phyloP scores from a whole-genome alignment of 2,888 invertebrate species.

The Nomada fucata region DNA sequence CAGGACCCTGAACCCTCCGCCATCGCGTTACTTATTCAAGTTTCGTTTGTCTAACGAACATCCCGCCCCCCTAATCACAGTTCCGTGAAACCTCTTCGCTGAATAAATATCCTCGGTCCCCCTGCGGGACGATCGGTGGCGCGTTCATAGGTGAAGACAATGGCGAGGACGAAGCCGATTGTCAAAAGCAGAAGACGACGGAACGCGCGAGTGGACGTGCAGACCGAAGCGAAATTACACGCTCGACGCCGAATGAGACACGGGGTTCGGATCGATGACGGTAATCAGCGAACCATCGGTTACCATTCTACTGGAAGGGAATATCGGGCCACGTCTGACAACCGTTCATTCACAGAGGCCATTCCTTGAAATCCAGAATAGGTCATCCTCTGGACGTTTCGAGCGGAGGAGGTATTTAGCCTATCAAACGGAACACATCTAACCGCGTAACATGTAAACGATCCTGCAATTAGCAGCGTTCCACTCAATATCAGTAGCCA shows the following conservation, averaged over 20 bases:
- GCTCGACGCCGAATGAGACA: slow-evolving; percentile 34
- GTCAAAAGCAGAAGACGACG: slow-evolving; percentile 40
- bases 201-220: slow-evolving; percentile 16
- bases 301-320: slow-evolving; percentile 34
- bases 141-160: background rate
- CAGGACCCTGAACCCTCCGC: too few relatives aligned
- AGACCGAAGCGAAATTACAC: slow-evolving; percentile 44
- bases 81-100: background rate
- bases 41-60: too few relatives aligned
- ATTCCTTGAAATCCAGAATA: slow-evolving; percentile 52
- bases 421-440: slow-evolving; percentile 66
- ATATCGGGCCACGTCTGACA: slow-evolving; percentile 48
- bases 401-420: slow-evolving; percentile 47
- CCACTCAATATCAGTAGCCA: slow-evolving; percentile 56
- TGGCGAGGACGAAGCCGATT: slow-evolving; percentile 1
- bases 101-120: background rate
- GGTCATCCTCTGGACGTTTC: slow-evolving; percentile 38
- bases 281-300: slow-evolving; percentile 49
- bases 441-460: slow-evolving; percentile 66
- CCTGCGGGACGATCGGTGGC: background rate
- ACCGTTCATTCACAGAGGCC: slow-evolving; percentile 51
- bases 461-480: slow-evolving; percentile 65
- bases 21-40: too few relatives aligned
- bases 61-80: too few relatives aligned
- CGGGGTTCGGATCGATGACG: slow-evolving; percentile 36